Base-by-base conservation (phyloP, 2,797 vertebrate species). In the Melanotaenia pygmaea region DNA sequence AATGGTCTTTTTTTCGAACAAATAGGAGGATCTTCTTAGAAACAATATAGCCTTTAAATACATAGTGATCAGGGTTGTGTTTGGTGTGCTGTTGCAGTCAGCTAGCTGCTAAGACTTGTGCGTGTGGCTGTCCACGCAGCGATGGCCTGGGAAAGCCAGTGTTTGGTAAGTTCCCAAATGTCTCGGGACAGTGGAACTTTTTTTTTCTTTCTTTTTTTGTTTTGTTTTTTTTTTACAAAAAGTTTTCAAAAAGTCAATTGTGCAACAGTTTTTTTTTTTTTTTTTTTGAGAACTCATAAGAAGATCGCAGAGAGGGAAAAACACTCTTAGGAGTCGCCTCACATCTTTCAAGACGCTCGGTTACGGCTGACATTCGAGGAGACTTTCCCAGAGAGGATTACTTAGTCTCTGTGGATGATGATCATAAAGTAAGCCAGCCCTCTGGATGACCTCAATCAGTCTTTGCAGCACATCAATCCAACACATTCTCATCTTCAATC, bases 81-180 rank as follows among this genome's bases (percentile, higher is more conserved):
- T 91, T 81, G 76, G 83, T 92, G 95, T 94, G 82, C 87, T 87
- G 75, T 89, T 72, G 35, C 86, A 77, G 83, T 88, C 79, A 53
- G 69, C 82, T 91, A 92, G 95, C 94, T 95, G 95, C 94, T 94
- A 91, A 20, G 37, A 82, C 70, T 90, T 92, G 92, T 93, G 92
- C 91, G 81, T 82, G 80, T 78, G 81, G 88, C 81, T 11, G 72
- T 76, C 75, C 83, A 60, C 54, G 32, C 64, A 68, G 59, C 1
- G 37, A 43, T 58, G 43, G 57, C 61, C 24, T n/a, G 70, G 63
- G 64, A 79, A 75, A 85, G 73, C 73, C 86, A 74, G 67, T 37
- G 24, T 85, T 81, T 77, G 67, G 57, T 30, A 77, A 84, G 80
- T 80, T 77, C 78, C 67, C 30, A 87, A 78, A 68, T 64, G 70